Evolutionary conservation across 2,797 vertebrate genomes (phyloP), one percentile per base, ranked within the genome.

Genomic region (Brachyalestes nurse): DNA sequence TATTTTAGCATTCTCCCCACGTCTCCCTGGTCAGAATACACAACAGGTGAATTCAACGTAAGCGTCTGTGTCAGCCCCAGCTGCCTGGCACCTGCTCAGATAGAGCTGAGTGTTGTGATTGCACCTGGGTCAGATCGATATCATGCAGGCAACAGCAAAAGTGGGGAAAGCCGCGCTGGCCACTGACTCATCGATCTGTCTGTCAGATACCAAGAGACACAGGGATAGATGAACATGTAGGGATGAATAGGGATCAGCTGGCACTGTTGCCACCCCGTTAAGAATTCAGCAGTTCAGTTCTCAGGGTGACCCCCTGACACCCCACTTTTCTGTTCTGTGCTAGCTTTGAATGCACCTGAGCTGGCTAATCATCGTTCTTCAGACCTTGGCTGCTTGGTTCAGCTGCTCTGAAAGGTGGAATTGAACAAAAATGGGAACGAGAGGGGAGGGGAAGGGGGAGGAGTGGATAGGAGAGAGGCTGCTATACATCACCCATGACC

Each of bases 101-200:
- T 60, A 58, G 34, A 67, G 79, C 73, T 10, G 62, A 77, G 72
- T 64, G 72, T 77, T 83, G 71, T 76, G 79, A 82, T 81, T 83
- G 83, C 77, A 75, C 76, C 74, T 73, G 77, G 73, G 47, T 45
- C 9, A 40, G 53, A 85, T 85, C 72, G 14, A 83, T 83, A 74
- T 25, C 38, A 51, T 67, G 73, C 76, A 76, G 79, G 72, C 70
- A 62, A 82, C 72, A 73, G 72, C 14, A 79, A 70, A 40, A 21
- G 40, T 19, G 40, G 65, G 57, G 17, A 47, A 73, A 65, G 67
- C 81, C 70, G 45, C 28, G 23, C 25, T 23, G 49, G 64, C 72
- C 53, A 19, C n/a, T n/a, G 40, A 45, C 47, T 57, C 66, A 83
- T 83, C 69, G 75, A 84, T 77, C 72, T 72, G 70, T 80, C 75